These are phyloP conservation scores for Caenorhabditis brenneri DNA, from an alignment of 1,140 invertebrate species.

Conservation along the genomic window DNA sequence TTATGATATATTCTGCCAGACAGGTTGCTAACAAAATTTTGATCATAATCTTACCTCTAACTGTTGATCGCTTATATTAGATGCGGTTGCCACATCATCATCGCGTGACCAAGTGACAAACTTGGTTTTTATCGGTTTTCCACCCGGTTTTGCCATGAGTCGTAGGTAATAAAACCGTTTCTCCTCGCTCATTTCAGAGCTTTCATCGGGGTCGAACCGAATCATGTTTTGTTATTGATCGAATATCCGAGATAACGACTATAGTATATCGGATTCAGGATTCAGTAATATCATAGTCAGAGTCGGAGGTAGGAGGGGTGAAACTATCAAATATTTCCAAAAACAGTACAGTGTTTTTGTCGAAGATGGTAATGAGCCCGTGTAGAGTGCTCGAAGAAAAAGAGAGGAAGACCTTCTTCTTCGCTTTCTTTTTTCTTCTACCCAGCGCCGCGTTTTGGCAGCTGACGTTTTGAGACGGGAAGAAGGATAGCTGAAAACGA, in stretches of 20 bases:
- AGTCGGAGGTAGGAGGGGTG: neutral
- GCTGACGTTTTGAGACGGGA: slow-evolving; percentile 38
- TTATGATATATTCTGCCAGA: too few species aligned
- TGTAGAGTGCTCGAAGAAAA: slow-evolving; percentile 33
- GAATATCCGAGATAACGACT: neutral
- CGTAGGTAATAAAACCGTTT: slow-evolving; percentile 69
- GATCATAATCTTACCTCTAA: slow-evolving; percentile 42
- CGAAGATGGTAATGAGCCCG: neutral
- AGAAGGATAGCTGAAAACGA: slow-evolving; percentile 41
- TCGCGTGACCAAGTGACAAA: slow-evolving; percentile 65
- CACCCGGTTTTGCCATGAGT: slow-evolving; percentile 69
- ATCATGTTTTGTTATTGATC: slow-evolving; percentile 45
- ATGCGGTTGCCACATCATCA: slow-evolving; percentile 40
- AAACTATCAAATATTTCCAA: neutral
- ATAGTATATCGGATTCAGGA: neutral
- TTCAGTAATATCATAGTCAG: slow-evolving; percentile 43
- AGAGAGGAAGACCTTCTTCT: neutral
- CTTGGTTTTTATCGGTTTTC: slow-evolving; percentile 70
- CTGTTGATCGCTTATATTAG: slow-evolving; percentile 18
- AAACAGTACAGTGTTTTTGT: too few species aligned
- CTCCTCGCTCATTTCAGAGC: slow-evolving; percentile 61
- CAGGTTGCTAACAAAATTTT: too few species aligned
- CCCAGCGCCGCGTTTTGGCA: slow-evolving; percentile 20
- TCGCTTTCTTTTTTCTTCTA: slow-evolving; percentile 34
- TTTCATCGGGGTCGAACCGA: slow-evolving; percentile 54